phyloP scores from a whole-genome alignment of 2,888 invertebrate species.

The Diadegma fenestrale region DNA sequence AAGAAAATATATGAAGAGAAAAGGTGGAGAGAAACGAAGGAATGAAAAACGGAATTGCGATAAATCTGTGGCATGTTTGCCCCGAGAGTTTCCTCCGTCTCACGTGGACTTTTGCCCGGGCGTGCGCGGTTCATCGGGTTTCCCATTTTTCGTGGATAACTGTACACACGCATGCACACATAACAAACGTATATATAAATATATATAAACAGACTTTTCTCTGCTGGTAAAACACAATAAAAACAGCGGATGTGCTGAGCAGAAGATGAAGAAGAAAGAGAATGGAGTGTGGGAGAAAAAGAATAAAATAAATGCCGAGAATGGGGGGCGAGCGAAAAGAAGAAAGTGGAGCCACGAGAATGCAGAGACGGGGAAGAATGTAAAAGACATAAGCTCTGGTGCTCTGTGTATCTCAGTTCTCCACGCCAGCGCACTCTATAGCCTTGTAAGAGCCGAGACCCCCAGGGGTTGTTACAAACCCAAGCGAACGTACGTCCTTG shows the following conservation, averaged over 20 bases:
- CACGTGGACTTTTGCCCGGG: conserved; percentile 12
- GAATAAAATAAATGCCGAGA: conserved; percentile 6
- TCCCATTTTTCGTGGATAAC: conserved; percentile 28
- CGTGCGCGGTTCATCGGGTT: conserved; percentile 23
- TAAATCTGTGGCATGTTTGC: conserved; percentile 65
- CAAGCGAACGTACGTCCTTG: conserved; percentile 64
- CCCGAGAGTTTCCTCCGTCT: conserved; percentile 47
- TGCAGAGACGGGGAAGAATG: conserved; percentile 34
- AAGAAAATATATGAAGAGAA: conserved; percentile 13
- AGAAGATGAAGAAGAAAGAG: conserved; percentile 45
- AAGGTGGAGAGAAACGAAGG: conserved; percentile 8
- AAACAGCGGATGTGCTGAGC: conserved; percentile 48
- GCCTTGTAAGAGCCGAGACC: conserved; percentile 41
- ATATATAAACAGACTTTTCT: not conserved
- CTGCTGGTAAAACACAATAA: conserved; percentile 41
- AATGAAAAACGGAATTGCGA: conserved; percentile 42
- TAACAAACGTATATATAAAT: not conserved
- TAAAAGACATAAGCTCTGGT: conserved; percentile 54
- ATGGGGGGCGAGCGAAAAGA: conserved; percentile 9
- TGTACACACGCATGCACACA: not conserved
- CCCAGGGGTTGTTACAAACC: conserved; percentile 57
- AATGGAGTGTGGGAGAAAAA: not conserved
- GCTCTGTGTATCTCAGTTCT: conserved; percentile 28
- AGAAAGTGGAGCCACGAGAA: conserved; percentile 28
- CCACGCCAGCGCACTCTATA: conserved; percentile 7